Evolutionary conservation across 2,888 invertebrate species (phyloP), one percentile per base, ranked within the genome.

Genomic region (Protophormia terraenovae): DNA sequence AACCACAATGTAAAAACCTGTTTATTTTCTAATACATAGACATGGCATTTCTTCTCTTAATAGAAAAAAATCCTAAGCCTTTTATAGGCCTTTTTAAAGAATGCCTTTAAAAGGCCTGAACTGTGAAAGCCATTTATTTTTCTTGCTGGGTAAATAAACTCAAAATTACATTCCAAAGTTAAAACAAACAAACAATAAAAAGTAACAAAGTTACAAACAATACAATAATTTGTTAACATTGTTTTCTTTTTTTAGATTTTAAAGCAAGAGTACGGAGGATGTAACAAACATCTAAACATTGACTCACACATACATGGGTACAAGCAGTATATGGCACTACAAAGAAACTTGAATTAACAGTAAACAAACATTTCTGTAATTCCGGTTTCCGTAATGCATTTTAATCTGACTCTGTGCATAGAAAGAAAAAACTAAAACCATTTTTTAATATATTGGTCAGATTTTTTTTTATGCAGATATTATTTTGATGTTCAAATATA

Each of bases 311-410:
- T 16, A 38, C 16, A 16, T 16, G 3, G 0, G 10, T 38, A 38
- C 38, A 41, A 8, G 10, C 10, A 32, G 22, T 38, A 50, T 3
- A 53, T 24, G 53, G n/a, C n/a, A 50, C 10, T n/a, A 12, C 29
- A 45, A 5, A 19, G 8, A 29, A 50, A 32, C 67, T 38, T 67
- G 27, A 81, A 73, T 55, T 55, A 58, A 66, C 35, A 69, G 32
- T 35, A 69, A 76, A 58, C 55, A 66, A 73, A 82, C 55, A 69
- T 64, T 58, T 38, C 24, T 77, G 66, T 72, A 38, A 64, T 71
- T 80, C 75, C 71, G 27, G 84, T 71, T 80, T 84, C 80, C 75
- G 71, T 69, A 84, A 76, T 71, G 55, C 73, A 79, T 64, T 75
- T 19, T 64, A 41, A 77, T 78, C 53, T 69, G 24, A 16, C n/a